Percentiles rank a stretch among this genome's conserved stretches.
phyloP scores from a whole-genome alignment of 1,140 invertebrate species.

The Gerris buenoi region DNA sequence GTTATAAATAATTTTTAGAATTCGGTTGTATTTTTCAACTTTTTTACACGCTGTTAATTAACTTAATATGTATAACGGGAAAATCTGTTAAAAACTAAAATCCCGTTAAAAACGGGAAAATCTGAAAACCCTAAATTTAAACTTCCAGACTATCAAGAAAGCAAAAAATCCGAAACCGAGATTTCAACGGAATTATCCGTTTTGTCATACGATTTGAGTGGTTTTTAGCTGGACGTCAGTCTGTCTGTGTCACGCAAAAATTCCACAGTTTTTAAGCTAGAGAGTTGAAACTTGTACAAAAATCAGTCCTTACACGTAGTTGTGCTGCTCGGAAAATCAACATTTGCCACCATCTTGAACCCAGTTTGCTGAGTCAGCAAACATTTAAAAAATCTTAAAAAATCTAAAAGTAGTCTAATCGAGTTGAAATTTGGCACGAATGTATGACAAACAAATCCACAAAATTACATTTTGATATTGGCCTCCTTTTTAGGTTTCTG shows the following conservation, averaged over 20 bases:
- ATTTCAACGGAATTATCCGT: background rate
- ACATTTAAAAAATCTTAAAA: background rate
- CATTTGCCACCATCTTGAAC: background rate
- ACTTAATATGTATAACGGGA: no score
- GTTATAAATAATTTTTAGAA: no score
- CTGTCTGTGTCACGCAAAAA: background rate
- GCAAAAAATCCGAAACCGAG: background rate
- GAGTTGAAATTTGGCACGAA: background rate
- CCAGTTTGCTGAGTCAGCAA: background rate
- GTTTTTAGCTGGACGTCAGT: background rate
- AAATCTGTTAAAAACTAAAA: no score
- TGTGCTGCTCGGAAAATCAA: background rate
- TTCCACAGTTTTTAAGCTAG: background rate
- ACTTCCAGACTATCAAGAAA: no score
- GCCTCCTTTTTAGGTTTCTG: background rate
- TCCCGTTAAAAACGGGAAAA: no score
- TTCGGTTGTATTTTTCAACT: no score
- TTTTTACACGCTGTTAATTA: no score
- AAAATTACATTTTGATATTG: background rate
- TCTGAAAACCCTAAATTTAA: no score
- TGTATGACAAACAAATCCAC: background rate
- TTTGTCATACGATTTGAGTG: background rate
- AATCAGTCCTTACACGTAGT: background rate
- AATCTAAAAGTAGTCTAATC: background rate
- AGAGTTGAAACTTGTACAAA: background rate